Conservation (phyloP, 2,888 invertebrate genomes). For the Malthinus flaveolus region DNA sequence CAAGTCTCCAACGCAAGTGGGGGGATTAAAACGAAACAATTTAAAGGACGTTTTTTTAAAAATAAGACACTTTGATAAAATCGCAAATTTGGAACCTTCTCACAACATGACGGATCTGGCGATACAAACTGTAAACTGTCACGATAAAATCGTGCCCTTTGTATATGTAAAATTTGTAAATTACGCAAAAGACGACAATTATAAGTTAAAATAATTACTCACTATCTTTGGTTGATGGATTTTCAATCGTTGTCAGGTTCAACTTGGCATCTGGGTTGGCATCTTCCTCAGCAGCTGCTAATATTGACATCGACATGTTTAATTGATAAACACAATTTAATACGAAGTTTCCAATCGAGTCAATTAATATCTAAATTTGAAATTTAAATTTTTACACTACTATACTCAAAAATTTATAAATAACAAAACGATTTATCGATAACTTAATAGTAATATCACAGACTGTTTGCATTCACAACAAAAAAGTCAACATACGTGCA, state of each 20-base stretch:
- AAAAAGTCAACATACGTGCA: constrained; percentile 57
- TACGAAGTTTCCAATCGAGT: constrained; percentile 6
- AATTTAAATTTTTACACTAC: constrained; percentile 23
- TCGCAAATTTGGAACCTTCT: no score
- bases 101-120: neutral
- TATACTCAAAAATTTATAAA: constrained; percentile 28
- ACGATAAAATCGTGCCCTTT: neutral
- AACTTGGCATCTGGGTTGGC: constrained; percentile 11
- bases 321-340: constrained; percentile 9
- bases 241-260: constrained; percentile 16
- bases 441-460: constrained; percentile 61
- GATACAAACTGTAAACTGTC: neutral
- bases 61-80: no score
- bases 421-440: constrained; percentile 29
- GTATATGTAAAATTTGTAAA: no score
- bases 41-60: no score
- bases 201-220: constrained; percentile 5
- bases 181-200: no score
- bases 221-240: constrained; percentile 22
- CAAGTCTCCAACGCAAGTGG: no score
- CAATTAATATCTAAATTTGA: constrained; percentile 13
- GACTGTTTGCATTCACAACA: constrained; percentile 63
- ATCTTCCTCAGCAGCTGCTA: constrained; percentile 22
- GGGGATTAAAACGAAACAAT: no score
- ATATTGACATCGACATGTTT: constrained; percentile 27